phyloP scores from a whole-genome alignment of 2,113 vertebrate species.

The Elephas maximus region DNA sequence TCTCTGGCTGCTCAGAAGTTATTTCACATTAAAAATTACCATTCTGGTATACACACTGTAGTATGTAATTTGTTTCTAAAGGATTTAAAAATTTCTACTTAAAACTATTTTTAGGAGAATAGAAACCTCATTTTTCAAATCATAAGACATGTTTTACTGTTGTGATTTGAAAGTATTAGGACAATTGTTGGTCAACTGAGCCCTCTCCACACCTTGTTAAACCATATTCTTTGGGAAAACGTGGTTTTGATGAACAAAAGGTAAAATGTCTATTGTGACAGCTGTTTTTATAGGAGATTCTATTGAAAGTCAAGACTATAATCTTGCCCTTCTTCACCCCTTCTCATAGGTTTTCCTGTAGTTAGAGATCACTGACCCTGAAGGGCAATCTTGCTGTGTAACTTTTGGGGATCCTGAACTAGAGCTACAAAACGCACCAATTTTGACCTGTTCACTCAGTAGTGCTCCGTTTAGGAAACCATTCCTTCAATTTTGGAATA shows the following conservation, averaged over 20 bases:
- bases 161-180: constrained; percentile 73
- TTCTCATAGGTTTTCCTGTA: constrained; percentile 10
- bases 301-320: constrained; percentile 28
- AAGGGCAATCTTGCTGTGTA: constrained; percentile 9
- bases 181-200: constrained; percentile 70
- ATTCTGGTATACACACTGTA: background rate
- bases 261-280: background rate
- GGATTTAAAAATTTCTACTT: background rate
- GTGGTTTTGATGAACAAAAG: constrained; percentile 73
- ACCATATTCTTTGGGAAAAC: constrained; percentile 57
- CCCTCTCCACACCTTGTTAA: constrained; percentile 48
- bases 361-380: constrained; percentile 1
- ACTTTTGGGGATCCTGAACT: background rate
- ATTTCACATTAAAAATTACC: background rate
- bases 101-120: constrained; percentile 61
- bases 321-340: background rate
- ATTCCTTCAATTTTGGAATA: constrained; percentile 29
- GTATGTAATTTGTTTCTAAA: constrained; percentile 16
- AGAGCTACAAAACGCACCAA: background rate
- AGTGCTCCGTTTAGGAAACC: background rate
- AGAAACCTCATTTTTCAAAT: constrained; percentile 47
- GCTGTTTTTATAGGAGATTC: background rate
- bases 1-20: constrained; percentile 26
- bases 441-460: background rate
- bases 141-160: constrained; percentile 66